These are phyloP conservation scores for Stichodactyla mertensii DNA, from an alignment of 64 coral and sea anemone genomes.

Conservation along the genomic window DNA sequence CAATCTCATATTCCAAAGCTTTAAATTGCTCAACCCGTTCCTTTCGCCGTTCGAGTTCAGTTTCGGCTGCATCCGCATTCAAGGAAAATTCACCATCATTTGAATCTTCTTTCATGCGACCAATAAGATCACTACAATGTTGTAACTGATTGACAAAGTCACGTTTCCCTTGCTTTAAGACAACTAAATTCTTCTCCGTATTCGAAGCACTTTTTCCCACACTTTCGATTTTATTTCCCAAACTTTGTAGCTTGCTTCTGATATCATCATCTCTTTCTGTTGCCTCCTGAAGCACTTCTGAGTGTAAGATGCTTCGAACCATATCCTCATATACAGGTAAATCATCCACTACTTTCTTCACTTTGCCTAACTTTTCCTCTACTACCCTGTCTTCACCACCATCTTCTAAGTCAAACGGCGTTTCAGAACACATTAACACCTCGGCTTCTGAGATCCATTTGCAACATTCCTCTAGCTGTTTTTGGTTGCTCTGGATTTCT, in stretches of 20 bases:
- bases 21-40: slow-evolving; percentile 15
- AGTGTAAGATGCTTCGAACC: background rate
- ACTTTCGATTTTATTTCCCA: background rate
- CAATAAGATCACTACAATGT: slow-evolving; percentile 8
- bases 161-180: slow-evolving; percentile 11
- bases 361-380: background rate
- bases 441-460: background rate
- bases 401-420: background rate
- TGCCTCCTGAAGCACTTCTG: slow-evolving; percentile 3
- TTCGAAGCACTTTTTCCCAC: background rate
- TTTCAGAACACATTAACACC: slow-evolving; percentile 1
- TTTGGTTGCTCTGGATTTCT: slow-evolving; percentile 17
- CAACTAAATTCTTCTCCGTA: slow-evolving; percentile 12
- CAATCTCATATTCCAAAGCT: slow-evolving; percentile 31
- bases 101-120: background rate
- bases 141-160: background rate
- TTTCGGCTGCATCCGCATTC: background rate
- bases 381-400: background rate
- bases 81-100: slow-evolving; percentile 10
- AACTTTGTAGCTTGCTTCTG: slow-evolving; percentile 13
- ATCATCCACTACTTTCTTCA: background rate
- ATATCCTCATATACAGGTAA: slow-evolving; percentile 10
- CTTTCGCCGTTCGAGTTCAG: slow-evolving; percentile 18
- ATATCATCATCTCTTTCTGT: slow-evolving; percentile 9
- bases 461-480: slow-evolving; percentile 28